Evolutionary conservation across 2,888 invertebrate species (phyloP).

Genomic region (Celastrina argiolus): DNA sequence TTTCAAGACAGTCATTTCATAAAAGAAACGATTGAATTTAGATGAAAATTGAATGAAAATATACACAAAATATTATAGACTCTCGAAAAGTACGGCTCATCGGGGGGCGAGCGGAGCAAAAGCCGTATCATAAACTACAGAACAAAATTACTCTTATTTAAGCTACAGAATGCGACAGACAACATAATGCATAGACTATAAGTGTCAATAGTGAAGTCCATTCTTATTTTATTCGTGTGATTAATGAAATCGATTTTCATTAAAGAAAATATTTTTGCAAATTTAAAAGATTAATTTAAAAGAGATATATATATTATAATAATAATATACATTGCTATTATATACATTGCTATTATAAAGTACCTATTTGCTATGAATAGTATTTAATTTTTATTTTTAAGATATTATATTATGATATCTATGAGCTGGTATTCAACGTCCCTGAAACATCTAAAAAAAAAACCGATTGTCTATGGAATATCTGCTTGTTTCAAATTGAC

Average conservation of each 20-base stretch:
- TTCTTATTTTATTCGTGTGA: not conserved
- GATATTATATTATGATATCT: too few relatives aligned
- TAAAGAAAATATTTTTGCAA: too few relatives aligned
- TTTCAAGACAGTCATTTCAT: constrained; percentile 26
- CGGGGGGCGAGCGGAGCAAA: not conserved
- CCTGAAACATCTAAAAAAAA: too few relatives aligned
- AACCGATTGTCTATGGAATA: not conserved
- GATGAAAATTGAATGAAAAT: constrained; percentile 36
- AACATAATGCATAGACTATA: not conserved
- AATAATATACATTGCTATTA: too few relatives aligned
- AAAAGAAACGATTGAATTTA: constrained; percentile 35
- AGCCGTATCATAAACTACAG: not conserved
- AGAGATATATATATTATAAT: too few relatives aligned
- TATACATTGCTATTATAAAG: too few relatives aligned
- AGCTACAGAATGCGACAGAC: not conserved
- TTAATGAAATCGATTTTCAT: too few relatives aligned
- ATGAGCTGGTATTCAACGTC: too few relatives aligned
- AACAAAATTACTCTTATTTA: too few relatives aligned
- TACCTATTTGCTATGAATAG: too few relatives aligned
- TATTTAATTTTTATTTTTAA: too few relatives aligned
- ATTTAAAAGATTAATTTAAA: too few relatives aligned
- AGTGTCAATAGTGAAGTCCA: not conserved
- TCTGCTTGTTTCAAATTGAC: not conserved
- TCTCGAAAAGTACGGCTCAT: not conserved
- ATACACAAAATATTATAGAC: constrained; percentile 32